Evolutionary conservation across 2,113 vertebrate species (phyloP).

Genomic region (Craseonycteris thonglongyai): DNA sequence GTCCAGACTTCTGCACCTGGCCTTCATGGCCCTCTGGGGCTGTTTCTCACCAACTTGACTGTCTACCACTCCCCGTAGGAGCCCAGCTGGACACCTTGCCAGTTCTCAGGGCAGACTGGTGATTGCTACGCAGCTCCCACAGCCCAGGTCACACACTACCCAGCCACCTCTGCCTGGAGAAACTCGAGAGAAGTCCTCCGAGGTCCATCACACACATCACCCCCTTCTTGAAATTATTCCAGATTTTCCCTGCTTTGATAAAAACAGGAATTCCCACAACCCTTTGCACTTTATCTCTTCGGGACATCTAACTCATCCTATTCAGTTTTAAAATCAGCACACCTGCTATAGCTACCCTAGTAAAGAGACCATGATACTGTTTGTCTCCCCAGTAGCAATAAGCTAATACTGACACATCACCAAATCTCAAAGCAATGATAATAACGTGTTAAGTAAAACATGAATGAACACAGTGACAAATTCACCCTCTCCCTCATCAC

Average conservation of each 20-base stretch:
- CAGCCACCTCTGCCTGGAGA: background rate
- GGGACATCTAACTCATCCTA: background rate
- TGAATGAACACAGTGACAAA: background rate
- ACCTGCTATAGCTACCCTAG: background rate
- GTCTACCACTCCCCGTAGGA: background rate
- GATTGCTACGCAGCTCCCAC: background rate
- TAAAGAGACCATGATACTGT: background rate
- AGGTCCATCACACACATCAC: background rate
- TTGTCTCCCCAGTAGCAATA: background rate
- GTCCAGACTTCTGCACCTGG: background rate
- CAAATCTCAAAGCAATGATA: conserved; percentile 15
- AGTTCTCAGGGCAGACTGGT: background rate
- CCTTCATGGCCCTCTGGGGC: background rate
- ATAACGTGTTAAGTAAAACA: conserved; percentile 9
- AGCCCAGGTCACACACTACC: background rate
- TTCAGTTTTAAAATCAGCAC: background rate
- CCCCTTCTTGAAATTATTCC: background rate
- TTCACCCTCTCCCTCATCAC: background rate
- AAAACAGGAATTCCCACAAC: background rate
- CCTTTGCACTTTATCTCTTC: background rate
- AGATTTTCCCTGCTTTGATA: background rate
- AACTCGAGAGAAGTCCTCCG: background rate
- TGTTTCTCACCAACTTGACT: background rate
- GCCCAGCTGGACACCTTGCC: background rate
- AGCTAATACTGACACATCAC: background rate